Percentiles rank a stretch among this genome's conserved stretches.
phyloP scores from a whole-genome alignment of 64 coral and sea anemone species.

The Pocillopora damicornis region DNA sequence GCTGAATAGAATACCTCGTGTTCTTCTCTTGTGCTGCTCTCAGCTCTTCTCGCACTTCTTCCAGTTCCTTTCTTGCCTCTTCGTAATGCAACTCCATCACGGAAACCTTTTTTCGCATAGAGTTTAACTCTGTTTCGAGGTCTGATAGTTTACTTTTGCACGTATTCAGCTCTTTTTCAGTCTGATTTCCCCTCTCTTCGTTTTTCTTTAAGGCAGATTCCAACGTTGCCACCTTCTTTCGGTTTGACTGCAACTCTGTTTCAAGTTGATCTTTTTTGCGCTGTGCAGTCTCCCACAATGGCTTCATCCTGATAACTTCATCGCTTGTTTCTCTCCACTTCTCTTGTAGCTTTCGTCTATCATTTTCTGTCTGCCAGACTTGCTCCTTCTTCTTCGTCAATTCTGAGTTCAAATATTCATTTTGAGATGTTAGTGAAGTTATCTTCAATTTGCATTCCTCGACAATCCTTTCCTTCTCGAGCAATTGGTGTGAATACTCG shows the following conservation, averaged over 20 bases:
- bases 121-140: slow-evolving; percentile 54
- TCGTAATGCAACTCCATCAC: slow-evolving; percentile 55
- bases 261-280: slow-evolving; percentile 85
- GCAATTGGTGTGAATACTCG: slow-evolving; percentile 30
- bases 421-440: slow-evolving; percentile 56
- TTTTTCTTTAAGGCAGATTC: slow-evolving; percentile 57
- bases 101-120: slow-evolving; percentile 53
- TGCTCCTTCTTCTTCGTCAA: slow-evolving; percentile 43
- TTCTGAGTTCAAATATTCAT: slow-evolving; percentile 56
- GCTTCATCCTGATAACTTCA: slow-evolving; percentile 69
- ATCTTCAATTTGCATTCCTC: slow-evolving; percentile 76
- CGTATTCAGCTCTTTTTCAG: slow-evolving; percentile 55
- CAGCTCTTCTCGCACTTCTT: slow-evolving; percentile 55
- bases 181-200: slow-evolving; percentile 35
- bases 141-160: slow-evolving; percentile 67
- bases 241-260: slow-evolving; percentile 51
- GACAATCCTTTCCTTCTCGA: slow-evolving; percentile 46
- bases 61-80: slow-evolving; percentile 56
- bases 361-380: slow-evolving; percentile 49
- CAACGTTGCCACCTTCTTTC: slow-evolving; percentile 56
- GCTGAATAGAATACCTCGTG: slow-evolving; percentile 51
- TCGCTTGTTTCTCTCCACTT: slow-evolving; percentile 59
- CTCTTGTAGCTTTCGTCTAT: slow-evolving; percentile 65
- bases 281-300: slow-evolving; percentile 60
- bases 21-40: slow-evolving; percentile 70